Conservation (phyloP, 30 jellyfish, hydroid and myxozoan species). For the Rhopilema esculentum region DNA sequence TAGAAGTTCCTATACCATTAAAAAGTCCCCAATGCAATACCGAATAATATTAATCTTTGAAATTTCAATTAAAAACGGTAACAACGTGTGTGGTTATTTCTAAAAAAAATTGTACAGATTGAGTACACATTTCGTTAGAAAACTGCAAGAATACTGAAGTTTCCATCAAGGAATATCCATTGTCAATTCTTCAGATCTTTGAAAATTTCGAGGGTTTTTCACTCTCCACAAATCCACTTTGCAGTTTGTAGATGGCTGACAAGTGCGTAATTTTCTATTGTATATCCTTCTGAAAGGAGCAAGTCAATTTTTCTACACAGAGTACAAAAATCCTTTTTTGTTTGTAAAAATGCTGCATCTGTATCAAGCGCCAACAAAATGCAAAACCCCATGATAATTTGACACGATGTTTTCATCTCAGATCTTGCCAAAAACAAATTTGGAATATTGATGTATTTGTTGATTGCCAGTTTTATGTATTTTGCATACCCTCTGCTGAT, state of each 20-base stretch:
- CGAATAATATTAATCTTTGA: no score
- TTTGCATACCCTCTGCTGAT: not conserved
- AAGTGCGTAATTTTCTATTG: not conserved
- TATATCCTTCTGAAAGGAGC: no score
- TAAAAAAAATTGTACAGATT: no score
- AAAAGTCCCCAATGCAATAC: no score
- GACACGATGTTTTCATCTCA: constrained; percentile 2
- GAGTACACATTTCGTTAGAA: no score
- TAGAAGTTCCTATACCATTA: no score
- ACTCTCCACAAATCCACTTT: not conserved
- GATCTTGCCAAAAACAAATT: not conserved
- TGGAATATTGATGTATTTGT: not conserved
- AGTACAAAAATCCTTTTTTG: not conserved
- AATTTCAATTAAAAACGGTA: no score
- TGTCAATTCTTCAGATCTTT: no score
- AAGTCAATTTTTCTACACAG: not conserved
- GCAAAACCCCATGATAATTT: constrained; percentile 14
- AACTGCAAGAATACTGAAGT: no score
- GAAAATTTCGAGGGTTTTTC: not conserved
- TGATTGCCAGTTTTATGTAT: not conserved
- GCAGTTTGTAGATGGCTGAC: not conserved
- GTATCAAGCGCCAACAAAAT: not conserved
- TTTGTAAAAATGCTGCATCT: not conserved
- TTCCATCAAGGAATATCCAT: no score
- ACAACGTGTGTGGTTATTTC: no score